Evolutionary conservation across 2,797 vertebrate species (phyloP).

Genomic region (Hoplostethus mediterraneus): DNA sequence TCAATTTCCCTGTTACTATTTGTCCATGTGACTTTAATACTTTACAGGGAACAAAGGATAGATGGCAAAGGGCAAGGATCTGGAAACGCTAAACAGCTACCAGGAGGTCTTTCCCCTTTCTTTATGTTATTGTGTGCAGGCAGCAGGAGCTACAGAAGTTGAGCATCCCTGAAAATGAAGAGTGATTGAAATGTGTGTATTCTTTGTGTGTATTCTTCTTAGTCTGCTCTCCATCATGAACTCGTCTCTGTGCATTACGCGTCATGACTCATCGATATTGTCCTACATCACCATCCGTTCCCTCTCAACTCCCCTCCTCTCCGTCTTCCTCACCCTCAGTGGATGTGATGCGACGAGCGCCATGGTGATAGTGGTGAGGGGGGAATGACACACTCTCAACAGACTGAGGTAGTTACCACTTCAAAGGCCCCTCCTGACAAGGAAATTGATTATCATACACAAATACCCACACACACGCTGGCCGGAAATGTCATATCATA

Average conservation of each 20-base stretch:
- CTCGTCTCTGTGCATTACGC: conserved; percentile 27
- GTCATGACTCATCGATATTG: conserved; percentile 36
- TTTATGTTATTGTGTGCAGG: not conserved
- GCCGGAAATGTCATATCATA: conserved; percentile 27
- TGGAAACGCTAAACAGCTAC: not conserved
- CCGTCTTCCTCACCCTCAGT: conserved; percentile 20
- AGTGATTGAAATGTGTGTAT: not conserved
- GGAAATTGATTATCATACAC: conserved; percentile 44
- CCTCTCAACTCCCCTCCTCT: conserved; percentile 6
- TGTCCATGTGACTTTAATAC: no score
- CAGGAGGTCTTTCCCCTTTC: not conserved
- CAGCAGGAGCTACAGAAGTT: not conserved
- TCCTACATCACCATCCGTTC: conserved; percentile 26
- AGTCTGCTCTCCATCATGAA: conserved; percentile 2
- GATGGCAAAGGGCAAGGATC: not conserved
- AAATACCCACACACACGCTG: not conserved
- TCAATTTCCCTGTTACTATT: no score
- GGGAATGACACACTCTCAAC: conserved; percentile 16
- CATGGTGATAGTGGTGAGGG: conserved; percentile 8
- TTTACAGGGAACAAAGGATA: not conserved
- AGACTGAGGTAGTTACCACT: conserved; percentile 42
- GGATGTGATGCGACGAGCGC: not conserved
- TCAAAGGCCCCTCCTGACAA: conserved; percentile 28
- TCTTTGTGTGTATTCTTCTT: not conserved
- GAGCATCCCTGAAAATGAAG: not conserved